A percentile compares a stretch with the other conserved stretches of the same genome.
phyloP scores from a whole-genome alignment of 2,888 invertebrate species.

The Latrodectus hesperus region DNA sequence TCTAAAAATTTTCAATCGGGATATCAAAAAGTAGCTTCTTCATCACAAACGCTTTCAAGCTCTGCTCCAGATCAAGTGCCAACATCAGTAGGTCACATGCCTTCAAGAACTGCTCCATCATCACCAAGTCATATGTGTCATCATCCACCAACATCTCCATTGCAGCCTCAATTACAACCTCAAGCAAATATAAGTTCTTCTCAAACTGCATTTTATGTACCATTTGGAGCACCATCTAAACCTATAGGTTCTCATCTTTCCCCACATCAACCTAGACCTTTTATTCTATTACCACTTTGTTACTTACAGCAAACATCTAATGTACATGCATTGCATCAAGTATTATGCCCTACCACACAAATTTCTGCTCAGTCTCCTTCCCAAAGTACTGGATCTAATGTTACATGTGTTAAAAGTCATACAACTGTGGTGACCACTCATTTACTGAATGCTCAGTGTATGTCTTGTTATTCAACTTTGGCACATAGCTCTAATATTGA shows the following conservation, averaged over 20 bases:
- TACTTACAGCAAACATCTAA: conserved; percentile 63
- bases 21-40: conserved; percentile 38
- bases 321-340: conserved; percentile 55
- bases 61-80: conserved; percentile 61
- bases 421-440: conserved; percentile 46
- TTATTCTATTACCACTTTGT: conserved; percentile 65
- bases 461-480: conserved; percentile 59
- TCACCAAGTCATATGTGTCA: conserved; percentile 56
- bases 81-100: conserved; percentile 41
- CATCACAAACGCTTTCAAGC: conserved; percentile 47
- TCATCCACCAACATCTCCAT: conserved; percentile 60
- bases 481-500: conserved; percentile 61
- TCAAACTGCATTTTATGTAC: conserved; percentile 60
- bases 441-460: conserved; percentile 54
- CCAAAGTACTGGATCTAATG: conserved; percentile 45
- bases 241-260: conserved; percentile 71
- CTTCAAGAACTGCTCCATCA: conserved; percentile 55
- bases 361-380: conserved; percentile 38
- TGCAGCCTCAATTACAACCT: conserved; percentile 64
- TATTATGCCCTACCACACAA: conserved; percentile 43
- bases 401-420: conserved; percentile 53
- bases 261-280: conserved; percentile 49
- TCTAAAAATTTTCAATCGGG: conserved; percentile 85
- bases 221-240: conserved; percentile 70
- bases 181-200: conserved; percentile 63